phyloP scores from a whole-genome alignment of 92 coral and sea anemone species.

The Phenganax stokvisi region DNA sequence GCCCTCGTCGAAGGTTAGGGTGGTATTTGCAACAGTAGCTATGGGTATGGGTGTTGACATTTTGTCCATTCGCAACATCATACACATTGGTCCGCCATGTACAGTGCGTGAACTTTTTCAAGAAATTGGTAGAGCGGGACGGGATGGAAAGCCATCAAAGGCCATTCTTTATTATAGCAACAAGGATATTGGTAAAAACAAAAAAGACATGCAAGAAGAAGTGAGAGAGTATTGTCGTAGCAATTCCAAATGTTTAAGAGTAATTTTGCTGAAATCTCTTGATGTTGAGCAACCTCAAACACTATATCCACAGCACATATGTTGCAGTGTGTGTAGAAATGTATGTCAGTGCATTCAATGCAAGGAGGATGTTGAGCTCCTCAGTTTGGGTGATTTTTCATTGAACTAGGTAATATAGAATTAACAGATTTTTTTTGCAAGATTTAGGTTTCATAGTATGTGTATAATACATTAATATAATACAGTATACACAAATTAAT shows the following conservation, averaged over 20 bases:
- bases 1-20: constrained; percentile 10
- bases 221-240: constrained; percentile 26
- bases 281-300: neutral
- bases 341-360: constrained; percentile 4
- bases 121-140: constrained; percentile 44
- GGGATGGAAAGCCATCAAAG: constrained; percentile 30
- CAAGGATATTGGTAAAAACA: constrained; percentile 34
- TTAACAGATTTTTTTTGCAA: too few species aligned
- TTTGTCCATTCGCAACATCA: constrained; percentile 29
- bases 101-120: constrained; percentile 30
- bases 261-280: constrained; percentile 11
- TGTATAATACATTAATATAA: too few species aligned
- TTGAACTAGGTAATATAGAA: too few species aligned
- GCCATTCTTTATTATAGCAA: constrained; percentile 38
- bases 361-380: neutral
- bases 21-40: constrained; percentile 31
- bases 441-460: too few species aligned
- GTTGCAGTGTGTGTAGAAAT: constrained; percentile 17
- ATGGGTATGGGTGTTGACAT: constrained; percentile 35
- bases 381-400: too few species aligned
- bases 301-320: constrained; percentile 8
- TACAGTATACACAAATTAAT: too few species aligned
- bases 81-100: constrained; percentile 42
- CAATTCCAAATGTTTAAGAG: constrained; percentile 2
- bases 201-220: constrained; percentile 18